Evolutionary conservation across 2,113 vertebrate species (phyloP), one percentile per base, ranked within the genome.

Genomic region (Amphiprion ocellaris): DNA sequence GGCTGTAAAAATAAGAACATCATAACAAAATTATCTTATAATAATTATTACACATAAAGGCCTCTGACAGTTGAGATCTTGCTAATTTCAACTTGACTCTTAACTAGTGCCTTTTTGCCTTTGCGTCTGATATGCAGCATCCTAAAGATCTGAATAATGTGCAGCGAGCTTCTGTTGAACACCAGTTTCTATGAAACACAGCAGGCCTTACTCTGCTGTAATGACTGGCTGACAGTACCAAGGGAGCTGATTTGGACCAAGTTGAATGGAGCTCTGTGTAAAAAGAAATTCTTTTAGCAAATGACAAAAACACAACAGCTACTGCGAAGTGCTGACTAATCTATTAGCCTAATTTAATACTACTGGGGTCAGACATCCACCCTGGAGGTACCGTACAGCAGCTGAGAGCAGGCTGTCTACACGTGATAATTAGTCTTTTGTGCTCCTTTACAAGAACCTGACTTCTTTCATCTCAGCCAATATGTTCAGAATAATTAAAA

Each of bases 401-500:
- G 28, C 67, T 24, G 14, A 47, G 2, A 61, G 55, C 69, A 61
- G 63, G 56, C 37, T 26, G 10, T 81, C 41, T 80, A 46, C 49
- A 47, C 72, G 46, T 47, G 28, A 55, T 74, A 66, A 74, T 81
- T 53, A 54, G 56, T 26, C 63, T 39, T 71, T 15, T 54, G 4
- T 58, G 50, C 28, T n/a, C 41, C 21, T 24, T 65, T 26, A 61
- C 50, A 67, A 53, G 11, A 10, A 56, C 4, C 14, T n/a, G 26
- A 10, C 44, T 24, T 10, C 30, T 67, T 62, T 64, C 17, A 69
- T 56, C 56, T 72, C 24, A 4, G 33, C 33, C 33, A 37, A 33
- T 33, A 26, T 8, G 37, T 46, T 49, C 15, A 53, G 14, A 65
- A 23, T 37, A 60, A 60, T 69, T 59, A 33, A 63, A 73, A 63